These are phyloP conservation scores for Monochamus saltuarius DNA, from an alignment of 1,140 invertebrate species.

Conservation along the genomic window DNA sequence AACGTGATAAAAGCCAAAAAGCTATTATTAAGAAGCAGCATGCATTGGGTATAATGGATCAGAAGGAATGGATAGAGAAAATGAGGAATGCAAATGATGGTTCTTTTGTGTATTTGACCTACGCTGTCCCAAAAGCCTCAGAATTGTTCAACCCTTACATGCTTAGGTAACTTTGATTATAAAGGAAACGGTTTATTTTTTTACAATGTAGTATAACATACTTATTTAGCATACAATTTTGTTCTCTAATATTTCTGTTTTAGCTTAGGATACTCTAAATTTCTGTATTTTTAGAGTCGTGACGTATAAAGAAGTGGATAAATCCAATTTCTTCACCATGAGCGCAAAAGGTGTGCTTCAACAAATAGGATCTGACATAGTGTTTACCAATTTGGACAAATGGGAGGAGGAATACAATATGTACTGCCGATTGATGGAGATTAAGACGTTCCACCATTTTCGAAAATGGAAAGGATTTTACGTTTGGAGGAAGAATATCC, in stretches of 20 bases:
- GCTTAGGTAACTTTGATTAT: slow-evolving; percentile 57
- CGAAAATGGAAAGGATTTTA: slow-evolving; percentile 81
- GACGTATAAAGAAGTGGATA: slow-evolving; percentile 60
- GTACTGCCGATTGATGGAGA: slow-evolving; percentile 68
- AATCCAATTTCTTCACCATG: slow-evolving; percentile 67
- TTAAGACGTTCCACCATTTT: slow-evolving; percentile 71
- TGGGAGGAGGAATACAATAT: slow-evolving; percentile 73
- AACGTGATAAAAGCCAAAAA: no score
- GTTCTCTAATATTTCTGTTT: background rate
- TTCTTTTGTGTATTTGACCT: slow-evolving; percentile 68
- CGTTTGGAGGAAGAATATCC: slow-evolving; percentile 75
- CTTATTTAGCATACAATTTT: no score
- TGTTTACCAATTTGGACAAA: slow-evolving; percentile 65
- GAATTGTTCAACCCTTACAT: slow-evolving; percentile 70
- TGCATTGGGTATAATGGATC: slow-evolving; percentile 50
- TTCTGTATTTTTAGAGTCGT: slow-evolving; percentile 58
- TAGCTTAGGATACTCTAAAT: no score
- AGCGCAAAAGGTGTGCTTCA: slow-evolving; percentile 69
- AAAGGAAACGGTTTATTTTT: slow-evolving; percentile 7
- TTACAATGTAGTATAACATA: slow-evolving; percentile 1
- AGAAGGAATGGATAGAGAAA: slow-evolving; percentile 58
- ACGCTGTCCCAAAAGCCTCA: slow-evolving; percentile 65
- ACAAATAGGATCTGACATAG: slow-evolving; percentile 62
- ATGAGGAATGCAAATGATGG: slow-evolving; percentile 54
- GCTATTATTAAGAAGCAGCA: slow-evolving; percentile 1